These are phyloP conservation scores for Campaea margaritaria DNA, from an alignment of 2,888 invertebrate species.

Conservation along the genomic window DNA sequence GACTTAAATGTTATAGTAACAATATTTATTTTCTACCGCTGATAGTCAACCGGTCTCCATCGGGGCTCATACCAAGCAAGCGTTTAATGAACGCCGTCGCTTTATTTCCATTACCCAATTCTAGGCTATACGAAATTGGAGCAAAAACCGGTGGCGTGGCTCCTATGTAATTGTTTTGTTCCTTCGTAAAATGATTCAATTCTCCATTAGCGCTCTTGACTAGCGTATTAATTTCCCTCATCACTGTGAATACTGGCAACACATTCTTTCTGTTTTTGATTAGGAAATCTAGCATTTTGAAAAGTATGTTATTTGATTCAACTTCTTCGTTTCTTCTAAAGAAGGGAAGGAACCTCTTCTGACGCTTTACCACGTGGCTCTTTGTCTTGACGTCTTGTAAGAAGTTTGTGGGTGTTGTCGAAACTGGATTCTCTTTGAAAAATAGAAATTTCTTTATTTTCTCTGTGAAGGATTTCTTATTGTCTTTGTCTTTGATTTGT, in stretches of 20 bases:
- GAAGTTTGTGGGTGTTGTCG: no score
- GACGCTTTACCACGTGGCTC: conserved; percentile 46
- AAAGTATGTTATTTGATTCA: conserved; percentile 58
- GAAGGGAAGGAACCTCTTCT: conserved; percentile 62
- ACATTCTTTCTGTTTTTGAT: conserved; percentile 58
- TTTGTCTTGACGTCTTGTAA: conserved; percentile 12
- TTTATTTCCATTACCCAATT: conserved; percentile 59
- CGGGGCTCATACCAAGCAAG: conserved; percentile 58
- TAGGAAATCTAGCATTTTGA: conserved; percentile 62
- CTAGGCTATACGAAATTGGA: conserved; percentile 58
- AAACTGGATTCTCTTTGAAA: no score
- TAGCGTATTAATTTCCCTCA: conserved; percentile 69
- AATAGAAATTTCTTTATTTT: no score
- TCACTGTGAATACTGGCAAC: conserved; percentile 64
- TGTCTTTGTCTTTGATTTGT: conserved; percentile 6
- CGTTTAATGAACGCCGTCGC: conserved; percentile 59
- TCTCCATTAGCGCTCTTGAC: conserved; percentile 67
- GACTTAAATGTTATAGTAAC: no score
- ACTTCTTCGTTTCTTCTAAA: conserved; percentile 48
- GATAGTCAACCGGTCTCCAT: conserved; percentile 62
- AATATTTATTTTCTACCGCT: conserved; percentile 50
- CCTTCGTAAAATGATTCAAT: conserved; percentile 61
- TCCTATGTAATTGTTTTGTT: conserved; percentile 67
- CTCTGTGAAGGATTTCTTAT: conserved; percentile 2
- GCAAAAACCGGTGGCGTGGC: conserved; percentile 47